Evolutionary conservation across 1,140 invertebrate genomes (phyloP).

Genomic region (Melitaea cinxia): DNA sequence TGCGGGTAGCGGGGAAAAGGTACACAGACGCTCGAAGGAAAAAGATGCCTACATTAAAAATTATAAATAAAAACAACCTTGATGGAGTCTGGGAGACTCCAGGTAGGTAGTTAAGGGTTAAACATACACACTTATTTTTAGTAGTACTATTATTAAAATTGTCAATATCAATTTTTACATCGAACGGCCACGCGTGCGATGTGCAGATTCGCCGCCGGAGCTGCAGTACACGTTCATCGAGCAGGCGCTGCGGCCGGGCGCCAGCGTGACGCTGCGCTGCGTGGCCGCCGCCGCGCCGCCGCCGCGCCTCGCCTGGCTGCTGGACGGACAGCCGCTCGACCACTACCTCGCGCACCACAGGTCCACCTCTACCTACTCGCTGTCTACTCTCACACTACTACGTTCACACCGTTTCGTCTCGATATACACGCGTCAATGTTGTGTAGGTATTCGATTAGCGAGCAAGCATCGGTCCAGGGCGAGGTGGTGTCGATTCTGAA

Average conservation of each 20-base stretch:
- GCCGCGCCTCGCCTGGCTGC: constrained; percentile 90
- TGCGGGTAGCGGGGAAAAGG: no score
- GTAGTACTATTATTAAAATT: no score
- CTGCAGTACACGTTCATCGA: constrained; percentile 92
- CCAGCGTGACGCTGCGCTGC: constrained; percentile 90
- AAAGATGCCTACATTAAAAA: no score
- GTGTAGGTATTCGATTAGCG: constrained; percentile 55
- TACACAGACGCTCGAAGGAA: no score
- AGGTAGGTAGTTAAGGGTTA: no score
- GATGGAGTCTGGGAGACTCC: no score
- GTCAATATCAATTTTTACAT: no score
- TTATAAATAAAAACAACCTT: no score
- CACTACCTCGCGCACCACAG: constrained; percentile 58
- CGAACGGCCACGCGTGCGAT: no score
- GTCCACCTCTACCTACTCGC: constrained; percentile 23
- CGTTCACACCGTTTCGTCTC: no score
- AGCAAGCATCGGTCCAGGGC: constrained; percentile 51
- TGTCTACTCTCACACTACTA: no score
- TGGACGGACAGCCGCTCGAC: constrained; percentile 88
- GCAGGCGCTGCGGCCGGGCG: constrained; percentile 89
- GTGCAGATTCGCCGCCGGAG: constrained; percentile 85
- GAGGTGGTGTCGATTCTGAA: constrained; percentile 67
- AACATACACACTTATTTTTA: no score
- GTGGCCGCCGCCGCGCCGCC: constrained; percentile 91
- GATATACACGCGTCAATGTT: background rate